Evolutionary conservation across 2,113 vertebrate species (phyloP).

Genomic region (Urocolius indicus): DNA sequence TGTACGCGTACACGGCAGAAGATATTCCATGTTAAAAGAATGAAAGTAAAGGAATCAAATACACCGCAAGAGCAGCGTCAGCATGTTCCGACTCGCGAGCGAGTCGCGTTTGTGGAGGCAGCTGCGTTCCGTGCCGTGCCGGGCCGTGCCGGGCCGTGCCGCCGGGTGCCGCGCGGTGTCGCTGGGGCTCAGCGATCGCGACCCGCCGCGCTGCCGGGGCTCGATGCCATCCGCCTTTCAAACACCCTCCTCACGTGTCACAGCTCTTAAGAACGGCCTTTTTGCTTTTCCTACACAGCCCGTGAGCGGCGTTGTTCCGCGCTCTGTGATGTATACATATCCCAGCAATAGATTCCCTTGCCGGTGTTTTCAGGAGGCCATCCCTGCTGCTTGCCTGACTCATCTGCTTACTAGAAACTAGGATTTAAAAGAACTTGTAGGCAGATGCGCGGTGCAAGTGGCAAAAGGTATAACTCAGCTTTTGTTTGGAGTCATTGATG

Average conservation of each 20-base stretch:
- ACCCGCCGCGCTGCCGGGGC: too few species aligned
- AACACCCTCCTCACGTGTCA: too few species aligned
- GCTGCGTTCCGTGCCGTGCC: too few species aligned
- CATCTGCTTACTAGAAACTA: not conserved
- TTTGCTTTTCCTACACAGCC: too few species aligned
- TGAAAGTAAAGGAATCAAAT: not conserved
- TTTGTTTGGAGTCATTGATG: not conserved
- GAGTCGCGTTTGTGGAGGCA: too few species aligned
- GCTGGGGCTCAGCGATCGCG: too few species aligned
- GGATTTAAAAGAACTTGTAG: not conserved
- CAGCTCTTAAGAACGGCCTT: too few species aligned
- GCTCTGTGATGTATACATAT: rapidly evolving
- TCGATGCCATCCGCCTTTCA: too few species aligned
- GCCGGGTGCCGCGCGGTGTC: too few species aligned
- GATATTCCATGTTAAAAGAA: not conserved
- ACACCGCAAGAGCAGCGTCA: too few species aligned
- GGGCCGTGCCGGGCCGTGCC: too few species aligned
- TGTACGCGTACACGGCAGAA: not conserved
- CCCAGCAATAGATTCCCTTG: not conserved
- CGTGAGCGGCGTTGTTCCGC: rapidly evolving
- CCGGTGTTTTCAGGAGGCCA: not conserved
- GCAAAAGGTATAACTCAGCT: not conserved
- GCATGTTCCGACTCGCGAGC: too few species aligned
- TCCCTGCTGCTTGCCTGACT: not conserved
- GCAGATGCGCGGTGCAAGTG: not conserved